Conservation (phyloP, 2,113 vertebrate genomes). For the Sinocyclocheilus anophthalmus region DNA sequence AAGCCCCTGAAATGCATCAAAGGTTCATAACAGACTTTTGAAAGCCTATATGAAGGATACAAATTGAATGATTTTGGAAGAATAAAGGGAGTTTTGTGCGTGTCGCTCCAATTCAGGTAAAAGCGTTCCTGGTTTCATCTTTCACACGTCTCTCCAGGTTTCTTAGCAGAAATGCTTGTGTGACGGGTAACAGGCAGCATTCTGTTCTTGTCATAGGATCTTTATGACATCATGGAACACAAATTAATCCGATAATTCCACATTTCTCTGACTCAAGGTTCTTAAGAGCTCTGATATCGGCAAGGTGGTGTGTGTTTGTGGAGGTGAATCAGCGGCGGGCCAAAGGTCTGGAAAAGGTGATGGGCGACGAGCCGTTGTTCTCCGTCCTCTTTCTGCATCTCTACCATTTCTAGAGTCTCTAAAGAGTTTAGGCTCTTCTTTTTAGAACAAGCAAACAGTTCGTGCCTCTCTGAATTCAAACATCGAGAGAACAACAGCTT, state of each 20-base stretch:
- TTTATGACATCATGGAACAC: slow-evolving; percentile 25
- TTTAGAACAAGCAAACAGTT: neutral
- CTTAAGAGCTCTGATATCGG: slow-evolving; percentile 57
- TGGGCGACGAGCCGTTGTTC: slow-evolving; percentile 2
- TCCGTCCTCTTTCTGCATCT: slow-evolving; percentile 21
- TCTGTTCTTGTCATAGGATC: slow-evolving; percentile 31
- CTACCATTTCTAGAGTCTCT: neutral
- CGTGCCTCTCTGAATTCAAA: neutral
- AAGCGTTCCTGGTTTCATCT: neutral
- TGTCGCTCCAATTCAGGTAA: neutral
- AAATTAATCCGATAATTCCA: slow-evolving; percentile 7
- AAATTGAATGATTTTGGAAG: neutral
- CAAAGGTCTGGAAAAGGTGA: slow-evolving; percentile 4
- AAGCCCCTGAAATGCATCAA: slow-evolving; percentile 21
- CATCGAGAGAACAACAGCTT: neutral
- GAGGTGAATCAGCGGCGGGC: neutral
- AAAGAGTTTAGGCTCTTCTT: slow-evolving; percentile 32
- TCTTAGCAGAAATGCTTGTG: neutral
- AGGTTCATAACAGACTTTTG: neutral
- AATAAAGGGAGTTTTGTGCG: neutral
- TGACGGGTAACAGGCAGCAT: slow-evolving; percentile 5
- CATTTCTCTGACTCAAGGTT: slow-evolving; percentile 26
- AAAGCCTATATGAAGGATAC: slow-evolving; percentile 28
- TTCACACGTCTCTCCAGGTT: slow-evolving; percentile 9
- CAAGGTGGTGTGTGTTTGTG: slow-evolving; percentile 25